A percentile compares a stretch with the other conserved stretches of the same genome.
These are phyloP conservation scores for Diplosoma virens DNA, from an alignment of 23 tunicate genomes.

Conservation along the genomic window DNA sequence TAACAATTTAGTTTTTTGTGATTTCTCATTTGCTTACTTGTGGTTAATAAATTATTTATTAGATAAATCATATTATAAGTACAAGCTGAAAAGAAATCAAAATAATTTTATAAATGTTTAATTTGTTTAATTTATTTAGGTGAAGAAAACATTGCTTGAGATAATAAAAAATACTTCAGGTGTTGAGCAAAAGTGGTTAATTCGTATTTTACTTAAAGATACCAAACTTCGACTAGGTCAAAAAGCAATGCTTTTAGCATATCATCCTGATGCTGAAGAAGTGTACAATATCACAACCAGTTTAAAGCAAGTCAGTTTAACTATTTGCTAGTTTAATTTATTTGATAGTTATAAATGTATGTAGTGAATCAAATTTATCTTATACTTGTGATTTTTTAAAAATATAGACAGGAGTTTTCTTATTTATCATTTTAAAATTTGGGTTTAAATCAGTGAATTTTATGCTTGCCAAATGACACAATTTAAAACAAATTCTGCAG, in stretches of 20 bases:
- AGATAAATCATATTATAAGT: no score
- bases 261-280: conserved; percentile 85
- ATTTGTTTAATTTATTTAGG: conserved; percentile 8
- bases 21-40: neutral
- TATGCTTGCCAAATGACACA: no score
- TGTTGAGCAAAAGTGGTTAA: conserved; percentile 86
- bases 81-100: neutral
- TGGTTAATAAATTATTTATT: no score
- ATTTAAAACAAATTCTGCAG: no score
- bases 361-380: no score
- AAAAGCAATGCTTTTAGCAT: conserved; percentile 37
- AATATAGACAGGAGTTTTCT: no score
- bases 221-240: conserved; percentile 65
- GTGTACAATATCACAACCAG: conserved; percentile 70
- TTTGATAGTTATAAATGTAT: neutral
- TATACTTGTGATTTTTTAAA: no score
- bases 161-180: conserved; percentile 66
- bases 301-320: conserved; percentile 57
- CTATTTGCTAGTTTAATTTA: neutral
- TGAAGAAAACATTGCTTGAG: conserved; percentile 56
- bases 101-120: neutral
- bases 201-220: conserved; percentile 81
- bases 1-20: neutral
- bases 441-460: no score
- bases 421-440: neutral